Conservation (phyloP, 2,888 invertebrate species). For the Luperina nickerlii region DNA sequence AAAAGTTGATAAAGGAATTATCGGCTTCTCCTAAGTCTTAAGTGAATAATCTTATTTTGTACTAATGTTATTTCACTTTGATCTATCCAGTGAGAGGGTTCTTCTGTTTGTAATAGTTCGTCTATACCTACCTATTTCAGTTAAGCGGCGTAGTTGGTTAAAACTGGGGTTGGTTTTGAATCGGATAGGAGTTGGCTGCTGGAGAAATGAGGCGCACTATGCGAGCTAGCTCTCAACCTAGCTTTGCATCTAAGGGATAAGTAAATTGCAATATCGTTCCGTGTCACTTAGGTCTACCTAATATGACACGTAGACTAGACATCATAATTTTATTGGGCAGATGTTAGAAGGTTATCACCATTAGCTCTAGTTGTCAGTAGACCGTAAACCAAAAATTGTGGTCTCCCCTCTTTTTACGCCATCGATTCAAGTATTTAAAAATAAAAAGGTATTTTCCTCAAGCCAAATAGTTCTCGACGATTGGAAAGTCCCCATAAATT, state of each 20-base stretch:
- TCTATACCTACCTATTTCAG: neutral
- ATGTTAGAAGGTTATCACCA: neutral
- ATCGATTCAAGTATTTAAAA: constrained; percentile 12
- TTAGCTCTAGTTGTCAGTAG: neutral
- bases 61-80: neutral
- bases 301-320: neutral
- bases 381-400: neutral
- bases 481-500: constrained; percentile 51
- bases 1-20: neutral
- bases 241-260: neutral
- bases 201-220: neutral
- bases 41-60: neutral
- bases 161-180: neutral
- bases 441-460: constrained; percentile 24
- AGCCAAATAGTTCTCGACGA: constrained; percentile 40
- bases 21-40: neutral
- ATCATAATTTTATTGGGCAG: neutral
- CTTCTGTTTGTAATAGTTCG: neutral
- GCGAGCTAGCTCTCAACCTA: too few species aligned
- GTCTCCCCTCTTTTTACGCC: neutral
- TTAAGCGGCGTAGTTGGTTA: neutral
- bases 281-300: neutral
- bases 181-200: neutral
- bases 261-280: neutral
- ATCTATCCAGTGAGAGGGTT: neutral